Evolutionary conservation across 2,888 invertebrate genomes (phyloP), one percentile per base, ranked within the genome.

Genomic region (Eupithecia subumbrata): DNA sequence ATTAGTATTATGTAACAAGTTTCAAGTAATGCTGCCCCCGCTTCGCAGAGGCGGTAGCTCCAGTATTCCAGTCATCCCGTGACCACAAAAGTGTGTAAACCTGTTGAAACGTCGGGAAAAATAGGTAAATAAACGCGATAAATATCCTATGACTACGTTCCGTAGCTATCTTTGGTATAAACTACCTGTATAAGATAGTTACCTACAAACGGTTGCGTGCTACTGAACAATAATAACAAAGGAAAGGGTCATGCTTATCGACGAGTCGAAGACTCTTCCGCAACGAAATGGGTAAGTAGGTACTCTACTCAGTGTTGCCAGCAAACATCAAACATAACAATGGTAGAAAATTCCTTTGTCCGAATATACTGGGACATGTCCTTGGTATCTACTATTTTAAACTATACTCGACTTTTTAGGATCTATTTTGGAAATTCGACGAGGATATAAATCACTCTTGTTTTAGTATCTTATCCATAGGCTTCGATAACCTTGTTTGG

Each of bases 201-300:
- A 64, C n/a, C 16, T 34, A 37, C 16, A 37, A 30, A 63, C 18
- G 66, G 9, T 88, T 72, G 92, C 92, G 92, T 92, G 92, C 78
- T 80, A 77, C 73, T 71, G 72, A 80, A 87, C 87, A 88, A 89
- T 92, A 89, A 83, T 80, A 88, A 83, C 79, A 79, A 81, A 81
- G 84, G 85, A 86, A 83, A 82, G 84, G 85, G 86, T 83, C 84
- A 79, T 82, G 84, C 86, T 87, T 91, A 90, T 91, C 89, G 82
- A 83, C 78, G 84, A 79, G 89, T 90, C 89, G 82, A 83, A 78
- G 84, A 79, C 89, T 88, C 84, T 89, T 88, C 89, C 88, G 86
- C 78, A 83, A 81, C 86, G 86, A 86, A 88, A 69, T 37, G 72
- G 86, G 83, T 82, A 86, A 88, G 67, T 37, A 69, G 86, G 83